Evolutionary conservation across 2,888 invertebrate species (phyloP).

Genomic region (Drosophila recens): DNA sequence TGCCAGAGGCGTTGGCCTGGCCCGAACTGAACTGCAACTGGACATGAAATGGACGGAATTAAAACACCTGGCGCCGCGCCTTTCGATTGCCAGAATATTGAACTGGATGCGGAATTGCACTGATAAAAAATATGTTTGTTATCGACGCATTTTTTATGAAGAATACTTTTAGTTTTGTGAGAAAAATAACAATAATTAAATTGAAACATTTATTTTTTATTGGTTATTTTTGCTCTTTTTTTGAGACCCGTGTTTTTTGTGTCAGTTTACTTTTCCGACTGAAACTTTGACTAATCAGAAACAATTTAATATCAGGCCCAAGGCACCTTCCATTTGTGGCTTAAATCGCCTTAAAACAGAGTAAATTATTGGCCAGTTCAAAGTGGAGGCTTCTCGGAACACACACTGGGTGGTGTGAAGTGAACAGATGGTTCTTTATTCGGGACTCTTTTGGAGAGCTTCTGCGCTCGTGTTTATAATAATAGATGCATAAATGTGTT

Average conservation of each 20-base stretch:
- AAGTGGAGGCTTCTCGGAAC: slow-evolving; percentile 17
- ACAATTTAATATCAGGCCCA: slow-evolving; percentile 6
- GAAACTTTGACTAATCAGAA: slow-evolving; percentile 24
- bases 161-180: no score
- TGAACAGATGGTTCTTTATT: slow-evolving; percentile 70
- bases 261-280: neutral
- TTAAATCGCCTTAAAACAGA: slow-evolving; percentile 13
- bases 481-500: slow-evolving; percentile 48
- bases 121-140: no score
- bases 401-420: slow-evolving; percentile 43
- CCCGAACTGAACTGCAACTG: neutral
- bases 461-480: slow-evolving; percentile 42
- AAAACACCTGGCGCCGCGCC: slow-evolving; percentile 68
- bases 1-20: slow-evolving; percentile 58
- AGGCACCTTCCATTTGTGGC: slow-evolving; percentile 5
- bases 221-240: neutral
- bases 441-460: slow-evolving; percentile 9
- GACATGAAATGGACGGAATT: neutral
- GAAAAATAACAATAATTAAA: no score
- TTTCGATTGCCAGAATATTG: slow-evolving; percentile 19
- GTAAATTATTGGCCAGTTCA: slow-evolving; percentile 20
- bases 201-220: no score
- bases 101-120: neutral
- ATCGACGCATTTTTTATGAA: no score
- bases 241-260: neutral